Evolutionary conservation across 1,140 invertebrate species (phyloP), one percentile per base, ranked within the genome.

Genomic region (Camponotus pennsylvanicus): DNA sequence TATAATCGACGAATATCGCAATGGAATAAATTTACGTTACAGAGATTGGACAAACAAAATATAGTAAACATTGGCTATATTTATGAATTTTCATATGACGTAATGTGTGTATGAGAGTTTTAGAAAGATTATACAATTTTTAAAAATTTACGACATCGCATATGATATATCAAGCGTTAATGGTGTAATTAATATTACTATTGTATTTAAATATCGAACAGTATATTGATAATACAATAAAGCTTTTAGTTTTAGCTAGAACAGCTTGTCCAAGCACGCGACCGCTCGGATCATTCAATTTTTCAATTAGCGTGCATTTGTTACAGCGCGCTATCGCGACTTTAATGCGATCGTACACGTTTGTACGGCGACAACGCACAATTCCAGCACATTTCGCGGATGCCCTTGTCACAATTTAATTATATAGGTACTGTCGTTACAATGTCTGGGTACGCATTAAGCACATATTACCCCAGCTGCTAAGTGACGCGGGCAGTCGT

Each of bases 361-460:
- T 64, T 61, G 82, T 57, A 76, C 70, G 37, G 52, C 45, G 70
- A 77, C 80, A 82, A 86, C 61, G 86, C 49, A 87, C 49, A 86
- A 61, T 86, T 71, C 66, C 64, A 70, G 87, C 37, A 75, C 85
- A 64, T 86, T 85, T 87, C 57, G 57, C 80, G 67, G 52, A 69
- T 85, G 86, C 64, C 80, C 80, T 90, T 86, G 89, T 86, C 55
- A 75, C 86, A 88, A 90, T 88, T 90, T 91, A 88, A 90, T 90
- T 90, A 90, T 89, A 86, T 85, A 78, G 75, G 37, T 90, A 88
- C 45, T 75, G 71, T 86, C 84, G 76, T 91, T 86, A 84, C 88
- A 76, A 87, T 87, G 85, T 88, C 82, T 85, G 66, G 78, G 61
- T 86, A 80, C 84, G 83, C 75, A 79, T 90, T 77, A 70, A 52